A percentile compares a stretch with the other conserved stretches of the same genome.
Conservation (phyloP, 2,797 vertebrate genomes). For the Coregonus ussuriensis region DNA sequence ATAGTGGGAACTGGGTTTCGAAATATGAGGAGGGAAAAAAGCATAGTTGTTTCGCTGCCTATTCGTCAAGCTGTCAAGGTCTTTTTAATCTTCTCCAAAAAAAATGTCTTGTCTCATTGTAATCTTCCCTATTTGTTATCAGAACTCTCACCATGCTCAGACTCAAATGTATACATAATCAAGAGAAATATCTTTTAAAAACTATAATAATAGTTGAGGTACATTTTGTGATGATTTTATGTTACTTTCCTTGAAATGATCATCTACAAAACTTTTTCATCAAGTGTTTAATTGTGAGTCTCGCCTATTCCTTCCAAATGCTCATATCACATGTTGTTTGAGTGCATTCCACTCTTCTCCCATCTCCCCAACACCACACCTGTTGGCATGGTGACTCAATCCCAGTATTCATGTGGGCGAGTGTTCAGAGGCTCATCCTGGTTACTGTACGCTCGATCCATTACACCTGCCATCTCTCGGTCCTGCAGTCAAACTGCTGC, state of each 20-base stretch:
- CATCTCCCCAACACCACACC: slow-evolving; percentile 33
- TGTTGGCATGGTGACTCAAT: slow-evolving; percentile 36
- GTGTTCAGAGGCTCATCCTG: slow-evolving; percentile 18
- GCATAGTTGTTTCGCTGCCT: not conserved
- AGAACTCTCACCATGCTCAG: not conserved
- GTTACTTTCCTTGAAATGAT: slow-evolving; percentile 16
- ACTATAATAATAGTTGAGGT: slow-evolving; percentile 18
- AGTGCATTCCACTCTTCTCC: not conserved
- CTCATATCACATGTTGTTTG: not conserved
- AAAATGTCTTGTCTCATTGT: slow-evolving; percentile 19
- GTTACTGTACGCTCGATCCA: slow-evolving; percentile 36
- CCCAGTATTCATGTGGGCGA: slow-evolving; percentile 34
- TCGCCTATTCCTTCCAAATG: not conserved
- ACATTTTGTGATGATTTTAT: slow-evolving; percentile 22
- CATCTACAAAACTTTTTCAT: not conserved
- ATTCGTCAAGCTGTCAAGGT: slow-evolving; percentile 43
- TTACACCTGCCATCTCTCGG: slow-evolving; percentile 20
- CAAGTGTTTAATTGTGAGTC: not conserved
- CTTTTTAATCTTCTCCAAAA: slow-evolving; percentile 11
- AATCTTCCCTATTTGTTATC: slow-evolving; percentile 19
- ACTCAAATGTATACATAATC: not conserved
- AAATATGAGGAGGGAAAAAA: not conserved
- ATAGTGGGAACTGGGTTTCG: slow-evolving; percentile 18
- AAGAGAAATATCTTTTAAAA: slow-evolving; percentile 7
- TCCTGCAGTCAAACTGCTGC: slow-evolving; percentile 41